Base-by-base conservation (phyloP, 1,140 invertebrate species). In the Eulimnadia texana region DNA sequence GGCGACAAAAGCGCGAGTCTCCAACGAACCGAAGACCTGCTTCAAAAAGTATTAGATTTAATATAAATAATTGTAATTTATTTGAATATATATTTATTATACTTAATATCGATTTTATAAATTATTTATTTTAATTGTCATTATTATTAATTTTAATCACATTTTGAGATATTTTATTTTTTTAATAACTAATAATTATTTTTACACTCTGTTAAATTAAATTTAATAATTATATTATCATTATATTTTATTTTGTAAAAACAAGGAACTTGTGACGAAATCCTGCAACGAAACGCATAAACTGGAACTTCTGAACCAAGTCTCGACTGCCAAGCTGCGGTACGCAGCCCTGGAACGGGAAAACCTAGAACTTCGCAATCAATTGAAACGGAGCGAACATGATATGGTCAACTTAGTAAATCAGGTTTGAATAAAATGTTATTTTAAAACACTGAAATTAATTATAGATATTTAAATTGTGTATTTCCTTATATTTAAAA, bases 281-380 rank as follows among this genome's bases (percentile, higher is more conserved):
- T 92, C 90, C 20, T 85, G 86, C 11, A 71, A 94, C 51, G 92
- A 95, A 76, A 94, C 90, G 0, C 91, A 95, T 72, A 95, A 95
- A 72, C 73, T 96, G 63, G 91, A 96, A 72, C 73, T 97, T 50
- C 79, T 95, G 75, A 89, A 85, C 63, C 88, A 93, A 64, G 79
- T 96, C 60, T 92, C 90, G 52, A 88, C 90, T 70, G 77, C 95
- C 64, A 89, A 94, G 66, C 74, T 94, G 33, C 85, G 85, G 68
- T 82, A 88, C 59, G 82, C 87, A 0, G 82, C 82, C 29, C 74
- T 90, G 25, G 91, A 97, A 69, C 79, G 87, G 33, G 91, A 94
- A 66, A 86, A 92, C 69, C 68, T 84, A 27, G 82, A 87, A 66
- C 72, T 86, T 58, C 76, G 84, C 3, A 51, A 51, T 23, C 60